Base-by-base conservation (phyloP, 2,797 vertebrate species). In the Scomberomorus guttatus region DNA sequence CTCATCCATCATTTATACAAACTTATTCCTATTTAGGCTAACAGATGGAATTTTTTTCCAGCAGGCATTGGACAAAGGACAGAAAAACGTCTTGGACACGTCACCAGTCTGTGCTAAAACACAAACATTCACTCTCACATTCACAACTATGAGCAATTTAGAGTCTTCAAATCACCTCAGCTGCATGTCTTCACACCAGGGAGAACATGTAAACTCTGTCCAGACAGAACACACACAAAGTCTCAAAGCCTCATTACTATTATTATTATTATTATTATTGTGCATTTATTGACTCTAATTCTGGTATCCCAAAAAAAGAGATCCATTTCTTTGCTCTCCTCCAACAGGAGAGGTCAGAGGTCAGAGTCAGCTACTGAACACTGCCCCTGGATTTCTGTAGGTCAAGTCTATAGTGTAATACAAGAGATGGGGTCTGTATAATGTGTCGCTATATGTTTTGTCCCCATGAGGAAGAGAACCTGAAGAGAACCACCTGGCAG, bases 11-110 rank as follows among this genome's bases (percentile, higher is more conserved):
- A 37, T 72, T 80, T 32, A 48, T 6, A 39, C 3, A 15, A 62
- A 57, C 42, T 60, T 57, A 48, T 62, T 72, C 24, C 34, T 27
- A 27, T 87, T 82, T 50, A 20, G 22, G n/a, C 6, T 63, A 25
- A 52, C 58, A 77, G 39, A 9, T 14, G 2, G 32, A 68, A 37
- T 3, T 14, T 56, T 77, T 66, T 69, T 32, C 44, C 50, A 55
- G 17, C 64, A 50, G 61, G 61, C 13, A 66, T 4, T 52, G 32
- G 4, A 55, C 17, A 77, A 81, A 66, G 46, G 25, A 42, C 18
- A 8, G 18, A 12, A 34, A 52, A 57, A 60, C 39, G 14, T 10
- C 27, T n/a, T 54, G 54, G 22, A 67, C 1, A 48, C 37, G 5
- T 34, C 0, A 3, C 22, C 6, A 39, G 42, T 2, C 17, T 5